Base-by-base conservation (phyloP, 2,888 invertebrate genomes). In the Rhingia rostrata region DNA sequence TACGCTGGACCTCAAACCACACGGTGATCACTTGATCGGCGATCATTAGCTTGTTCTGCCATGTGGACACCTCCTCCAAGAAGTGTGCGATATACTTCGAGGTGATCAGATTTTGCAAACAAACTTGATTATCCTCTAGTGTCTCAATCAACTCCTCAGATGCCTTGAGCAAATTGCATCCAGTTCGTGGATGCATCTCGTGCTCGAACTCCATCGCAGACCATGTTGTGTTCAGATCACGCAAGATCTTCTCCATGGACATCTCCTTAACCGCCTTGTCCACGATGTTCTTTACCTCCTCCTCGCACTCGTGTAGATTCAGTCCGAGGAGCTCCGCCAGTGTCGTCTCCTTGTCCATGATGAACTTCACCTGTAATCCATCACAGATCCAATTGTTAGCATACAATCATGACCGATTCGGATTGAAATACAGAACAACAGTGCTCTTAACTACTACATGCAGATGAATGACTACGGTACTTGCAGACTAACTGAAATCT, bases 261-360 rank as follows among this genome's bases (percentile, higher is more conserved):
- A 98, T 98, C 93, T 99, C 99, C 92, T 99, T 99, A 0, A 98
- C 98, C 0, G 99, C 98, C 92, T 98, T 98, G 91, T 99, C 99
- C 6, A 99, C 99, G 88, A 99, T 98, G 90, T 97, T 97, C 89
- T 98, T 97, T 0, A 98, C 98, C 91, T 99, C 98, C 90, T 99
- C 99, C 91, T 99, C 99, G 91, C 97, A 98, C 91, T 98, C 97
- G 91, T 99, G 99, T 7, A 99, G 93, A 92, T 98, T 98, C 58
- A 99, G 92, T 4, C 96, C 96, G 86, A 99, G 92, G 30, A 99
- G 93, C 90, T 99, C 98, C 1, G 98, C 96, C 88, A 99, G 92
- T 0, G 98, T 98, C 7, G 98, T 99, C 86, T 95, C 95, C 88
- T 95, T 94, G 89, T 98, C 97, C 97, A 98, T 98, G 43, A 97